These are phyloP conservation scores for Eupithecia subumbrata DNA, from an alignment of 2,888 invertebrate genomes.

Conservation along the genomic window DNA sequence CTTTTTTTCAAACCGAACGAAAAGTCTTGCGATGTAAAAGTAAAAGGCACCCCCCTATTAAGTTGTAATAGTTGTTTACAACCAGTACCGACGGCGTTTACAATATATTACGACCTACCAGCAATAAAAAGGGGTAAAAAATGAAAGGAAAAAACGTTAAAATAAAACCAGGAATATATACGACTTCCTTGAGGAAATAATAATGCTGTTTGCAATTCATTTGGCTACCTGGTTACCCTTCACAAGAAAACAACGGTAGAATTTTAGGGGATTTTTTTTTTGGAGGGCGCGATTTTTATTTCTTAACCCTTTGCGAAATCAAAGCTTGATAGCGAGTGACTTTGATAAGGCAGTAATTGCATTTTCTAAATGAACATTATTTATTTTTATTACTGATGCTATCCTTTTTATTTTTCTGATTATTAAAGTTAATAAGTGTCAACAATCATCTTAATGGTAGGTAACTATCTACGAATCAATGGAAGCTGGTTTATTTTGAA, in stretches of 20 bases:
- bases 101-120: conserved; percentile 82
- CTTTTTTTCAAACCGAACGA: conserved; percentile 41
- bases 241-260: conserved; percentile 75
- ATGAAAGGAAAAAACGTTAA: conserved; percentile 80
- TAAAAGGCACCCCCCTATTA: conserved; percentile 64
- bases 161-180: conserved; percentile 84
- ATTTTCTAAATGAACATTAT: conserved; percentile 7
- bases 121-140: conserved; percentile 83
- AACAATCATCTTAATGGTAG: background rate
- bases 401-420: background rate
- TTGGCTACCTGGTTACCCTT: conserved; percentile 82
- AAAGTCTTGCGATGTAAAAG: conserved; percentile 40
- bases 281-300: conserved; percentile 65
- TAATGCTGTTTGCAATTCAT: conserved; percentile 85
- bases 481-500: background rate
- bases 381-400: background rate
- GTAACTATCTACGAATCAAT: background rate
- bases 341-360: conserved; percentile 55
- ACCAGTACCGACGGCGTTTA: conserved; percentile 76
- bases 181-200: conserved; percentile 84
- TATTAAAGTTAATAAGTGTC: background rate
- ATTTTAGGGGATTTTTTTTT: conserved; percentile 41
- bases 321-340: conserved; percentile 68
- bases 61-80: conserved; percentile 83
- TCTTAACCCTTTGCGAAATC: conserved; percentile 75